Evolutionary conservation across 2,888 invertebrate genomes (phyloP), one percentile per base, ranked within the genome.

Genomic region (Melieria picta): DNA sequence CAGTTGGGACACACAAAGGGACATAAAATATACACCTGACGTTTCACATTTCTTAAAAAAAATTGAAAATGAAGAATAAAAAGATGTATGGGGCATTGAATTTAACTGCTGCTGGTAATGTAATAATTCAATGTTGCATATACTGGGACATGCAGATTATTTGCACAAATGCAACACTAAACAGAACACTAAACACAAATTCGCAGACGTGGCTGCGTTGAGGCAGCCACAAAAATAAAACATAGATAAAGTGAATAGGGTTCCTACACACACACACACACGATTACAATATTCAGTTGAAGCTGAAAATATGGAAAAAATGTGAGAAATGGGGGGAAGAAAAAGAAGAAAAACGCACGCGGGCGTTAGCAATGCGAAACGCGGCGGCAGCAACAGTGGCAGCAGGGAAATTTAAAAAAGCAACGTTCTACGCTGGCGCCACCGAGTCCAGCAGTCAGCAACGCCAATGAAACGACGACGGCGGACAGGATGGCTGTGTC

Each of bases 381-480:
- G 50, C 11, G 10, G 11, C 10, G 11, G 50, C 30, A 52, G 9
- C 5, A 52, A 30, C n/a, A 56, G 55, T n/a, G 61, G 45, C 61
- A 69, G 45, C 67, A 63, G 47, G 66, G 30, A 30, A 62, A 63
- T 66, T 56, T 67, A 57, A 55, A 63, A 72, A 64, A 57, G 72
- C 58, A 63, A 61, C 46, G 61, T 63, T 68, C 68, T 60, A 68
- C 65, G 64, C 68, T 60, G 72, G 68, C 72, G 72, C 72, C 72
- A 72, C 52, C 13, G 52, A 72, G 72, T 72, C 72, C 65, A 50
- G n/a, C 50, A 42, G 55, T 5, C 52, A 43, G 55, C 16, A n/a
- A 50, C 50, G 11, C 11, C 7, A 50, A 50, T 50, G 11, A 7
- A 11, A 50, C 50, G 7, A 50, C 50, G 7, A 50, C 6, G 65